A percentile compares a stretch with the other conserved stretches of the same genome.
phyloP scores from a whole-genome alignment of 2,888 invertebrate genomes.

The Lycia hirtaria region DNA sequence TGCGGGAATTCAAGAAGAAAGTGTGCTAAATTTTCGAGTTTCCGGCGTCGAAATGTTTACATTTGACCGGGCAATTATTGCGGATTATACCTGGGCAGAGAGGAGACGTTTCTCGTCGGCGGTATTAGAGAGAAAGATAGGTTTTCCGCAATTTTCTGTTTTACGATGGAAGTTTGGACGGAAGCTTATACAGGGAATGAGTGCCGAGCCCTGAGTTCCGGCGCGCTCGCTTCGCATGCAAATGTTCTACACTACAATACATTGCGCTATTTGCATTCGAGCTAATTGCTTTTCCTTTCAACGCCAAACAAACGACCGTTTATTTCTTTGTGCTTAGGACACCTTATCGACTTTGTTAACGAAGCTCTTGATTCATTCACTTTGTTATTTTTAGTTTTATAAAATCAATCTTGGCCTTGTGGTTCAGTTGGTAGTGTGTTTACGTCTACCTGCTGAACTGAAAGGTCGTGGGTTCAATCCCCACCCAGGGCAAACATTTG shows the following conservation, averaged over 20 bases:
- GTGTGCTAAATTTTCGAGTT: slow-evolving; percentile 10
- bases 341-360: slow-evolving; percentile 54
- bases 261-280: slow-evolving; percentile 75
- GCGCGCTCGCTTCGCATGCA: slow-evolving; percentile 71
- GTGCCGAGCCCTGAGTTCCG: slow-evolving; percentile 58
- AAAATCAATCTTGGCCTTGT: background rate
- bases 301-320: slow-evolving; percentile 64
- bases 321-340: slow-evolving; percentile 63
- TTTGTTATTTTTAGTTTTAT: background rate
- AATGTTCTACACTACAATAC: slow-evolving; percentile 75
- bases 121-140: slow-evolving; percentile 43
- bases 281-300: slow-evolving; percentile 82
- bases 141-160: slow-evolving; percentile 52
- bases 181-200: slow-evolving; percentile 58
- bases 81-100: slow-evolving; percentile 24
- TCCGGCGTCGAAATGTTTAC: slow-evolving; percentile 36
- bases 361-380: slow-evolving; percentile 9
- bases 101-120: slow-evolving; percentile 22
- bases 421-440: too few relatives aligned
- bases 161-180: slow-evolving; percentile 62
- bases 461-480: too few relatives aligned
- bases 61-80: slow-evolving; percentile 26
- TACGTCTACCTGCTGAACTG: too few relatives aligned
- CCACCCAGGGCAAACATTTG: too few relatives aligned
- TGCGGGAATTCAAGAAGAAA: slow-evolving; percentile 12